Evolutionary conservation across 2,888 invertebrate genomes (phyloP).

Genomic region (Drosophila greeni): DNA sequence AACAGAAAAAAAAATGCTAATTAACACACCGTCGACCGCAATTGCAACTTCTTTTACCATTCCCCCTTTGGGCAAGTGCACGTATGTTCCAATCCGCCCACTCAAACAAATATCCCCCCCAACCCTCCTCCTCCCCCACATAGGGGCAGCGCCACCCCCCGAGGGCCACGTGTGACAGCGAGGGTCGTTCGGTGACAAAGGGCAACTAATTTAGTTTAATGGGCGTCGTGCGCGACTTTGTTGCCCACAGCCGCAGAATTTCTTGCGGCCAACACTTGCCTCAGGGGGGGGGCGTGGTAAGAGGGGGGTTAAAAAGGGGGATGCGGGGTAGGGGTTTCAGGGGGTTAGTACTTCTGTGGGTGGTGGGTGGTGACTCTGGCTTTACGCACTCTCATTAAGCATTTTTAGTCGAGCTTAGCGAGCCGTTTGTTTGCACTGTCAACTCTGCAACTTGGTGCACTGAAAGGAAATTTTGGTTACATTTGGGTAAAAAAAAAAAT

Average conservation of each 20-base stretch:
- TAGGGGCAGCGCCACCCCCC: conserved; percentile 2
- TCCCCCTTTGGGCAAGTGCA: conserved; percentile 69
- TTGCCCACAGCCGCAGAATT: conserved; percentile 62
- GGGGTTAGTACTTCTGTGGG: conserved; percentile 1
- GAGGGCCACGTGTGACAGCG: conserved; percentile 36
- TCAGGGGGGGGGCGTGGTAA: conserved; percentile 4
- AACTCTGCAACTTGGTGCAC: conserved; percentile 35
- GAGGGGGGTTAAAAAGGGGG: background rate
- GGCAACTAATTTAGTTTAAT: conserved; percentile 73
- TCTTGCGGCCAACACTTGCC: conserved; percentile 54
- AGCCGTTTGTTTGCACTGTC: conserved; percentile 69
- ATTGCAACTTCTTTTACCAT: conserved; percentile 65
- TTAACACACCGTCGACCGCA: conserved; percentile 70
- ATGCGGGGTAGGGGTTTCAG: background rate
- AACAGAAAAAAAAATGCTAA: conserved; percentile 61
- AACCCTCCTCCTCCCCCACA: no score
- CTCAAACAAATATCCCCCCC: background rate
- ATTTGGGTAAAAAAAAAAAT: no score
- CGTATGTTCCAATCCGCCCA: conserved; percentile 32
- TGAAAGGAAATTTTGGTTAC: background rate
- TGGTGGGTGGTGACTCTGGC: conserved; percentile 36
- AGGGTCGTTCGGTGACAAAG: conserved; percentile 72
- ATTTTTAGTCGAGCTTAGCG: conserved; percentile 72
- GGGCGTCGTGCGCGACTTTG: conserved; percentile 61
- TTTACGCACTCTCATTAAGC: conserved; percentile 66